phyloP scores from a whole-genome alignment of 2,113 vertebrate genomes.

The Rhinichthys klamathensis region DNA sequence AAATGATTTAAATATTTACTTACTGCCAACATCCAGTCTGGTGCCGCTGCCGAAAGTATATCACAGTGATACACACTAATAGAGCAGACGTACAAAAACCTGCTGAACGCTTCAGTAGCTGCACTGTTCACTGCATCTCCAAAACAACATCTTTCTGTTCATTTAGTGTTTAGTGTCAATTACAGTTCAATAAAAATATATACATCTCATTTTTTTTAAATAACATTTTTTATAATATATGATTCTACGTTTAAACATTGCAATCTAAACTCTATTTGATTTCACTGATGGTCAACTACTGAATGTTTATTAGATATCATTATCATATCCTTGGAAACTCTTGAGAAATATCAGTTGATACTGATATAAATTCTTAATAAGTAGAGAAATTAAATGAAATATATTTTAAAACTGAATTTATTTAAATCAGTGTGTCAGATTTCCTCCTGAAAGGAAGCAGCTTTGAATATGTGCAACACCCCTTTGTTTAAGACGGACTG shows the following conservation, averaged over 20 bases:
- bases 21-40: conserved; percentile 40
- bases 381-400: too few species aligned
- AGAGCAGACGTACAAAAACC: conserved; percentile 33
- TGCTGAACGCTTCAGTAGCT: conserved; percentile 4
- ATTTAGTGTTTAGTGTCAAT: background rate
- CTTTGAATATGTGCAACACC: background rate
- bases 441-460: background rate
- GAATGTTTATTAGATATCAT: background rate
- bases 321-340: background rate
- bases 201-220: background rate
- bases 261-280: background rate
- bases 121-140: background rate
- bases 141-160: background rate
- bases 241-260: background rate
- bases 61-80: conserved; percentile 24
- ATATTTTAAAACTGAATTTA: too few species aligned
- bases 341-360: background rate
- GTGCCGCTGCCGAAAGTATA: background rate
- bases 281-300: background rate
- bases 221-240: background rate
- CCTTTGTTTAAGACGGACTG: background rate
- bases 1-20: background rate
- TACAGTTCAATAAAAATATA: background rate
- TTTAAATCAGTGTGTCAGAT: background rate
- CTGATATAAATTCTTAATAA: too few species aligned